phyloP scores from a whole-genome alignment of 2,888 invertebrate species.

The Pristionchus arcanus region DNA sequence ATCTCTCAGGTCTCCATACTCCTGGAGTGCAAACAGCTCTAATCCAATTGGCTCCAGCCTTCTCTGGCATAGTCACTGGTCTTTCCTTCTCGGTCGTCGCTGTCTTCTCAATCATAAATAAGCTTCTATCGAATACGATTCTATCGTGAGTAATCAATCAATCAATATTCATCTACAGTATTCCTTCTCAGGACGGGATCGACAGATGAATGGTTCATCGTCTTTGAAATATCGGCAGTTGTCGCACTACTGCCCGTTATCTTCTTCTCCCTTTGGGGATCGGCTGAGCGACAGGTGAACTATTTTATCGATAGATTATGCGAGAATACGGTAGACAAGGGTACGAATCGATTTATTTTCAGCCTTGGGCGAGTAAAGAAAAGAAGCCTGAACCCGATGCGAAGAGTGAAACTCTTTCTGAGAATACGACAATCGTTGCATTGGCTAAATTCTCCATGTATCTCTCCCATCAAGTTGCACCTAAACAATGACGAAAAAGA shows the following conservation, averaged over 20 bases:
- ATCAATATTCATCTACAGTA: not conserved
- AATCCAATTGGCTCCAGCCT: constrained; percentile 78
- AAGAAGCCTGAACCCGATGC: constrained; percentile 41
- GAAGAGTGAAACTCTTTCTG: constrained; percentile 54
- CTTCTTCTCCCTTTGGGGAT: constrained; percentile 76
- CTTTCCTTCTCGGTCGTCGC: constrained; percentile 77
- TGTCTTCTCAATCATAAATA: constrained; percentile 75
- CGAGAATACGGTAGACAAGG: not conserved
- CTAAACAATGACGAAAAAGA: constrained; percentile 19
- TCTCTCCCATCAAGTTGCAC: constrained; percentile 36
- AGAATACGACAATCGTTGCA: constrained; percentile 51
- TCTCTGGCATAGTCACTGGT: constrained; percentile 73
- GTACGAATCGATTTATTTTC: not conserved
- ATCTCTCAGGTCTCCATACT: constrained; percentile 73
- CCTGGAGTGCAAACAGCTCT: constrained; percentile 78
- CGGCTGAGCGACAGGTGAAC: constrained; percentile 58
- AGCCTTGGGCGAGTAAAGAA: constrained; percentile 52
- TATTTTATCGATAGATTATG: constrained; percentile 3
- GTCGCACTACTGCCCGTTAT: constrained; percentile 76
- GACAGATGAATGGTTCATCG: constrained; percentile 74
- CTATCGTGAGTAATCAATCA: constrained; percentile 60
- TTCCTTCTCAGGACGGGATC: constrained; percentile 56
- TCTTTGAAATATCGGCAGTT: constrained; percentile 75
- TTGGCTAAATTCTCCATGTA: constrained; percentile 52
- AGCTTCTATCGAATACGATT: constrained; percentile 72